Evolutionary conservation across 1,140 invertebrate species (phyloP), one percentile per base, ranked within the genome.

Genomic region (Panagrolaimus sp.): DNA sequence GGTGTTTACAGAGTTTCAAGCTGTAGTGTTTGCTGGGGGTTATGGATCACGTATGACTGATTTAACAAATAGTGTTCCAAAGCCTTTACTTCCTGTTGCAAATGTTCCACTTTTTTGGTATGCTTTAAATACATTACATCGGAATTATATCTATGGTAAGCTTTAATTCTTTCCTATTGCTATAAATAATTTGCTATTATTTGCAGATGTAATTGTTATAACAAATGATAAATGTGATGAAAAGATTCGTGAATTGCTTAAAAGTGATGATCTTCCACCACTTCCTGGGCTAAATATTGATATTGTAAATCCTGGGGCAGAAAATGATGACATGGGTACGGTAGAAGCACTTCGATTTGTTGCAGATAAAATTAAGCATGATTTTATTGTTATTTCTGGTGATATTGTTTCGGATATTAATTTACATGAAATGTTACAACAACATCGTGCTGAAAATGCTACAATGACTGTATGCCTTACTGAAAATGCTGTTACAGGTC

Each of bases 41-140:
- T 43, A 46, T 5, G 75, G 75, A 1, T 78, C 63, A 64, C 73
- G 75, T n/a, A 78, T 77, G 75, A 25, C 48, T 0, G 27, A 53
- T 20, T 27, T 77, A 23, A 73, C 76, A 14, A 65, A 78, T 3
- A 45, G 75, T 23, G 66, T 78, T 57, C 23, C 73, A 5, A 78
- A 78, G 63, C 38, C 72, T 23, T 65, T 75, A 16, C 38, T 77
- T 48, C 73, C 75, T 13, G 43, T 77, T 9, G 71, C 74, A 11
- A 78, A 76, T 65, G 43, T 77, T 66, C 75, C 75, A 25, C 27
- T 77, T 0, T 78, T 69, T 65, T 78, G 75, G 75, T 78, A 68
- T 61, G 65, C 75, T 9, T 63, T 77, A 9, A 70, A 78, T 67
- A 25, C 78, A 9, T 45, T 76, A 8, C 7, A 43, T 11, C 14